Conservation (phyloP, 2,113 vertebrate genomes). For the Candoia aspera region DNA sequence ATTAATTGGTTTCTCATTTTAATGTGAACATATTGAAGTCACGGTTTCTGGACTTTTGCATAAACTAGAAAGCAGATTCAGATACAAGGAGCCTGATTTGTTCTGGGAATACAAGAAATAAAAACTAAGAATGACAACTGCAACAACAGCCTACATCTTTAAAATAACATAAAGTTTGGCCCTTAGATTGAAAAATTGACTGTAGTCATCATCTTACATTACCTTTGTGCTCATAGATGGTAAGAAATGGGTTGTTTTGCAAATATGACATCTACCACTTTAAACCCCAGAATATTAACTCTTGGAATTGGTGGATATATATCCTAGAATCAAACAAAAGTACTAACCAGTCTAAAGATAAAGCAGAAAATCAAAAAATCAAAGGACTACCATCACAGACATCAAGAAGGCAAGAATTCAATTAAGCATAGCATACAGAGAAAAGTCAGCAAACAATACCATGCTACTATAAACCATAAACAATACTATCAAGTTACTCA, state of each 20-base stretch:
- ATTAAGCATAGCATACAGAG: conserved; percentile 4
- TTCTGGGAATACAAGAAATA: neutral
- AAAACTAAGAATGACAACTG: neutral
- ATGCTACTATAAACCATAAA: neutral
- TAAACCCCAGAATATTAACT: neutral
- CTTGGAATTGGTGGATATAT: neutral
- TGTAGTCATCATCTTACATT: neutral
- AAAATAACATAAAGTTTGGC: neutral
- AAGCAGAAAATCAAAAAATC: neutral
- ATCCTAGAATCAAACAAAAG: conserved; percentile 7
- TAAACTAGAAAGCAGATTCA: neutral
- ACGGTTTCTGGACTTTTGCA: neutral
- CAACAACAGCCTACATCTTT: neutral
- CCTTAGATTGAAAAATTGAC: neutral
- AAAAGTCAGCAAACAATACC: conserved; percentile 3
- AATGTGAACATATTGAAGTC: neutral
- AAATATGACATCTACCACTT: neutral
- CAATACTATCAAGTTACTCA: neutral
- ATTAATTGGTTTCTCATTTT: neutral
- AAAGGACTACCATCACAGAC: neutral
- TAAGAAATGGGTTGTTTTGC: neutral
- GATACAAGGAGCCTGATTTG: neutral
- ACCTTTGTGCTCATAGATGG: neutral
- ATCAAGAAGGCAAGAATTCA: conserved; percentile 13
- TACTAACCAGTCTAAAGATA: conserved; percentile 8